Conservation (phyloP, 2,888 invertebrate genomes). For the Lochmaea capreae region DNA sequence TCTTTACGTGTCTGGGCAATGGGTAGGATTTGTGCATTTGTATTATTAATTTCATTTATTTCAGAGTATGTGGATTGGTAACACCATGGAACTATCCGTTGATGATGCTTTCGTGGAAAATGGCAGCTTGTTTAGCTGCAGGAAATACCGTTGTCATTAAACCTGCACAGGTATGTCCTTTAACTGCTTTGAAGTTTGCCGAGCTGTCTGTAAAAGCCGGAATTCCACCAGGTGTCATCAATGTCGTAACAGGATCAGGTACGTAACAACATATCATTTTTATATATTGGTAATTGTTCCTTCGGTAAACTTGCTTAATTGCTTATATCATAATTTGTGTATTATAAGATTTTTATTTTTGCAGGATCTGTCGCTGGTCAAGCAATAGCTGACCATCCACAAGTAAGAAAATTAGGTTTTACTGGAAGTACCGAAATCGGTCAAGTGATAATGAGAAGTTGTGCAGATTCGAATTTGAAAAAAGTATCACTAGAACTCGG, state of each 20-base stretch:
- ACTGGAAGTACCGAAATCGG: conserved; percentile 96
- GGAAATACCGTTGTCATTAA: conserved; percentile 97
- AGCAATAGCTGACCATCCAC: conserved; percentile 86
- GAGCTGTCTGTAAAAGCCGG: conserved; percentile 92
- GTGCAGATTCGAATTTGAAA: conserved; percentile 91
- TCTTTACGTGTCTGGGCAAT: too few species aligned
- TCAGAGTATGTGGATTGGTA: conserved; percentile 88
- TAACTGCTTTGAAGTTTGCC: conserved; percentile 95
- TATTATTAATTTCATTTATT: conserved; percentile 39
- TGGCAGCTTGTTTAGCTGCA: conserved; percentile 96
- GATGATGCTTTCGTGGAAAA: conserved; percentile 99
- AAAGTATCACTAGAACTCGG: conserved; percentile 92
- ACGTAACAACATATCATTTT: conserved; percentile 25
- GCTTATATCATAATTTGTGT: background rate
- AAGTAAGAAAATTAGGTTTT: conserved; percentile 92
- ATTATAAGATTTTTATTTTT: conserved; percentile 13
- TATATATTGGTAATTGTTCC: too few species aligned
- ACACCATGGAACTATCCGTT: conserved; percentile 99
- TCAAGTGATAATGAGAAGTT: conserved; percentile 90
- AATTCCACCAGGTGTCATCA: conserved; percentile 94
- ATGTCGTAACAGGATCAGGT: conserved; percentile 89
- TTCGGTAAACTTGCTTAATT: background rate
- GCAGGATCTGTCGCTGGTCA: conserved; percentile 83
- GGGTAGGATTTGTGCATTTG: too few species aligned
- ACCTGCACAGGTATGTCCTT: conserved; percentile 91